These are phyloP conservation scores for Asbolus verrucosus DNA, from an alignment of 1,140 invertebrate genomes.

Conservation along the genomic window DNA sequence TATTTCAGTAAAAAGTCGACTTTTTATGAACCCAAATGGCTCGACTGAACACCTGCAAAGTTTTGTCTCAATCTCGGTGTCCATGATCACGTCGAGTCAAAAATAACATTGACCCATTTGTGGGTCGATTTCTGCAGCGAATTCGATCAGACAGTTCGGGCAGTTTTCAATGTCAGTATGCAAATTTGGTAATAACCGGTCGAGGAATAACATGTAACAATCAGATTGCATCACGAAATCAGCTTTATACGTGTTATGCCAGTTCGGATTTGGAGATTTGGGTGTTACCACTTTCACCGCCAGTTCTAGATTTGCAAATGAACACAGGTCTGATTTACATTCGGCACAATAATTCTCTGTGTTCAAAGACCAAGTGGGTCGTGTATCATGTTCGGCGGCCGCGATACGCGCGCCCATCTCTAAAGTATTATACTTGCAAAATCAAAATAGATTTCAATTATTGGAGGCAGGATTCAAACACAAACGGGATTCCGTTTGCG, in stretches of 20 bases:
- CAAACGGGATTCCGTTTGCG: not conserved
- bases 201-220: constrained; percentile 44
- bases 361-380: constrained; percentile 22
- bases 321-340: constrained; percentile 17
- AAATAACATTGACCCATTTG: constrained; percentile 28
- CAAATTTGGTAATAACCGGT: constrained; percentile 25
- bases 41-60: no score
- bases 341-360: constrained; percentile 12
- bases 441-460: constrained; percentile 25
- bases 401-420: constrained; percentile 4
- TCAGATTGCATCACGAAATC: constrained; percentile 39
- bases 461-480: not conserved
- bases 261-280: constrained; percentile 29
- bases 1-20: no score
- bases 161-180: constrained; percentile 30
- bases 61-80: not conserved
- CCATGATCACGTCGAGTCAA: no score
- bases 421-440: constrained; percentile 23
- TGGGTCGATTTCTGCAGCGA: no score
- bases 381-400: constrained; percentile 11
- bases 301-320: constrained; percentile 41
- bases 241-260: constrained; percentile 23
- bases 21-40: no score
- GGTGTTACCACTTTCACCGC: constrained; percentile 35
- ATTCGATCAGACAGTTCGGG: constrained; percentile 12